Conservation (phyloP, 2,797 vertebrate genomes). For the Rhyacichthys aspro region DNA sequence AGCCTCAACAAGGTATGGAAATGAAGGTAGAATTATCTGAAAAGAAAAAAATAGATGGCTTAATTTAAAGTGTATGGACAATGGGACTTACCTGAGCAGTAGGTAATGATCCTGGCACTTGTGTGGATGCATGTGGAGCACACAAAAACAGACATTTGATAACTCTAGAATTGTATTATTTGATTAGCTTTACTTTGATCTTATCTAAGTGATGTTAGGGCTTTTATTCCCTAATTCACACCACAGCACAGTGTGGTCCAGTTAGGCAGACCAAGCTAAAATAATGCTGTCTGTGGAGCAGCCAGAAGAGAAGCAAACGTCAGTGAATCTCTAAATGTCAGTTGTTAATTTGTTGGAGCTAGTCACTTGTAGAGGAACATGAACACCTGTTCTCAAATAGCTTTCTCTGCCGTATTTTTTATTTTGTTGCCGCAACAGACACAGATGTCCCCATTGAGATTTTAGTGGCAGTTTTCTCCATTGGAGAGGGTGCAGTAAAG, state of each 20-base stretch:
- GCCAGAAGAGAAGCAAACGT: constrained; percentile 67
- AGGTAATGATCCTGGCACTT: constrained; percentile 44
- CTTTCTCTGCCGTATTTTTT: constrained; percentile 52
- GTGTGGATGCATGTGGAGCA: constrained; percentile 3
- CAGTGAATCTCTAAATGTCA: constrained; percentile 71
- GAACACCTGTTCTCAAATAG: constrained; percentile 75
- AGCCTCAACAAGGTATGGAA: constrained; percentile 93
- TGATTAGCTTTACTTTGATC: constrained; percentile 25
- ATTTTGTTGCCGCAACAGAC: constrained; percentile 66
- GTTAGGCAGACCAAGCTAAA: constrained; percentile 45
- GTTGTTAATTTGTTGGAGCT: constrained; percentile 70
- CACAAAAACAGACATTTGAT: constrained; percentile 26
- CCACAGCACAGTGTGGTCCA: constrained; percentile 29
- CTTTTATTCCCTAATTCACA: constrained; percentile 47
- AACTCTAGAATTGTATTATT: constrained; percentile 14
- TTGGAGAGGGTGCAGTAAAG: constrained; percentile 60
- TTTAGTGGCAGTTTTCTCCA: constrained; percentile 71
- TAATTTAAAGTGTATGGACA: neutral
- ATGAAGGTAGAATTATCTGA: neutral
- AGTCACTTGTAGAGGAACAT: constrained; percentile 61
- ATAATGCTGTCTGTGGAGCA: constrained; percentile 59
- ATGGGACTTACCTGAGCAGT: constrained; percentile 31
- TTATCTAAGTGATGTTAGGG: constrained; percentile 32
- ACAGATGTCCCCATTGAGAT: constrained; percentile 79
- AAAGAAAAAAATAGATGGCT: neutral